phyloP scores from a whole-genome alignment of 2,797 vertebrate species.

The Acropternis orthonyx region DNA sequence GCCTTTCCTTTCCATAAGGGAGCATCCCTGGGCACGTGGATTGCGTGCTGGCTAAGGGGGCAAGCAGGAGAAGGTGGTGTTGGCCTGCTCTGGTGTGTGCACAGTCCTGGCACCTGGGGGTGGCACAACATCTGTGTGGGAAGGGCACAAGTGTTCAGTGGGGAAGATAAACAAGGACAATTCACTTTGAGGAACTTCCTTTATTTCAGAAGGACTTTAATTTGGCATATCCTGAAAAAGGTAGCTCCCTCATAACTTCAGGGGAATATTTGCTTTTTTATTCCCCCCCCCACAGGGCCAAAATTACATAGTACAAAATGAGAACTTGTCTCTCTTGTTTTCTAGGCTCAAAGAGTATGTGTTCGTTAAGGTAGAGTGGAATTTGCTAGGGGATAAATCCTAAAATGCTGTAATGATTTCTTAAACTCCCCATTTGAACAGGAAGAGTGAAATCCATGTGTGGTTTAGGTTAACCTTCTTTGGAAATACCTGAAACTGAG shows the following conservation, averaged over 20 bases:
- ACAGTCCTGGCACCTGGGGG: not conserved
- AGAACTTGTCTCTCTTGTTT: not conserved
- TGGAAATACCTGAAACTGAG: not conserved
- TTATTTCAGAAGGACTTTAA: not conserved
- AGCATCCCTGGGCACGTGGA: not conserved
- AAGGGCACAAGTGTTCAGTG: not conserved
- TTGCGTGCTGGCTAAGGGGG: not conserved
- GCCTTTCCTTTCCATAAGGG: not conserved
- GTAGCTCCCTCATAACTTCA: not conserved
- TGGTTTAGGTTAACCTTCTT: not conserved
- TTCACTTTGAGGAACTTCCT: not conserved
- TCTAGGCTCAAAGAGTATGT: not conserved
- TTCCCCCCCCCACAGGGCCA: fast-evolving
- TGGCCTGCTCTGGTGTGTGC: not conserved
- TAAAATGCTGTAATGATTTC: not conserved
- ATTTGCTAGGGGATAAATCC: not conserved
- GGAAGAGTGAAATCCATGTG: not conserved
- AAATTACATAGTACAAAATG: not conserved
- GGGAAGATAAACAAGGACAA: not conserved
- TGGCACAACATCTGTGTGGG: not conserved
- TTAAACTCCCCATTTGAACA: not conserved
- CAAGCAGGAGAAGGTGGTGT: not conserved
- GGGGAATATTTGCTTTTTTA: not conserved
- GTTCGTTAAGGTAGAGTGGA: not conserved
- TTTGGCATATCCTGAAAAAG: not conserved